Base-by-base conservation (phyloP, 2,113 vertebrate genomes). In the Petrocephalus microphthalmus region DNA sequence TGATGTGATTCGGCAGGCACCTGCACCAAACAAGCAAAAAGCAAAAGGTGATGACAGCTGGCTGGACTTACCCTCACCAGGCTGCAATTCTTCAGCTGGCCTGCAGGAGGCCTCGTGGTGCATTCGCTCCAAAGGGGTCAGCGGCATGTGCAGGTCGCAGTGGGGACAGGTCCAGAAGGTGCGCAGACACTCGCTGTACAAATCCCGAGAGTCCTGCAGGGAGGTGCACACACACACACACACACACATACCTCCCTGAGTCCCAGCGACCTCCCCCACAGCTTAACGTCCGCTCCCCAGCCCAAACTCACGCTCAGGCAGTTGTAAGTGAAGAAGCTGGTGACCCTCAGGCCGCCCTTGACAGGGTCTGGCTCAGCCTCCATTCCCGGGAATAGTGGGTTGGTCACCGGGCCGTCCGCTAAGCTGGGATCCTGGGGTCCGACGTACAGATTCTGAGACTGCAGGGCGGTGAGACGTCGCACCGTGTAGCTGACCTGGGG, bases 91-190 rank as follows among this genome's bases (percentile, higher is more conserved):
- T 47, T 91, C 94, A 0, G 91, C 88, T 0, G 94, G 83, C 1
- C 88, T 93, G 90, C 98, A 99, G 88, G 93, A 83, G 88, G 91
- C 95, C 91, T 97, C 94, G 0, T 99, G 98, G 74, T 96, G 94
- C 90, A 98, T 92, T 11, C 96, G 95, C 81, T 98, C 97, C 95
- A 98, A 53, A 0, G 98, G 97, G 0, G 97, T 98, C 87, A 98
- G 90, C 0, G 98, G 98, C 95, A 96, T 92, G 92, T 97, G 96
- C 64, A 99, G 95, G 71, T 92, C 93, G 0, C 98, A 99, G 91
- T 92, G 93, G 0, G 97, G 96, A 89, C 98, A 99, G 25, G 92
- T 97, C 98, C 98, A 99, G 94, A 99, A 99, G 13, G 92, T 95
- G 10, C 97, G 95, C 33, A 99, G 93, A 88, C 98, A 99, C 85